Conservation (phyloP, 1,140 invertebrate species). For the Caenorhabditis briggsae region DNA sequence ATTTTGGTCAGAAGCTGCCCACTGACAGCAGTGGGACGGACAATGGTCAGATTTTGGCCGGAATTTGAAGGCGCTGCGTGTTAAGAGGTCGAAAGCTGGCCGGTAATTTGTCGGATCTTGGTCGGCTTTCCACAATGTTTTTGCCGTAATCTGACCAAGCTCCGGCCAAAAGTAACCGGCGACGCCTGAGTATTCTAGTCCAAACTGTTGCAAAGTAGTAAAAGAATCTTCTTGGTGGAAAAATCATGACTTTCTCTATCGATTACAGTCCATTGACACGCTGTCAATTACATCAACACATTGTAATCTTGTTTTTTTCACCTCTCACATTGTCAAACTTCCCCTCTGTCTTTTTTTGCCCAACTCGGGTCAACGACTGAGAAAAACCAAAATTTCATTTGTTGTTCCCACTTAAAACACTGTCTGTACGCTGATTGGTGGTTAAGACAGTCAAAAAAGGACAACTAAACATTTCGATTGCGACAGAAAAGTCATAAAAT, state of each 20-base stretch:
- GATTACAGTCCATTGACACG: conserved; percentile 21
- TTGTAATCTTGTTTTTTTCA: conserved; percentile 26
- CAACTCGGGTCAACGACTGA: background rate
- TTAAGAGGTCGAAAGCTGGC: too few relatives aligned
- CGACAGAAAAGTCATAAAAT: background rate
- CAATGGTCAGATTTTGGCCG: too few relatives aligned
- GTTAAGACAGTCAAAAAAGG: background rate
- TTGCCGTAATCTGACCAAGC: too few relatives aligned
- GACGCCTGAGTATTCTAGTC: too few relatives aligned
- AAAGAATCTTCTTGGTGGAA: background rate
- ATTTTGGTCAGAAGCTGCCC: too few relatives aligned
- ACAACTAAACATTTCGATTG: background rate
- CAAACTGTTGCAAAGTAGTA: too few relatives aligned
- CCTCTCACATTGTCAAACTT: background rate
- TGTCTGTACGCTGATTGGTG: conserved; percentile 19
- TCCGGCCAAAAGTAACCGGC: too few relatives aligned
- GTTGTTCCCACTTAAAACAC: background rate
- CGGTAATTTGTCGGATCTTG: too few relatives aligned
- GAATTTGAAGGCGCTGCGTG: too few relatives aligned
- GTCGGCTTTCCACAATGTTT: too few relatives aligned
- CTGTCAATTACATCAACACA: conserved; percentile 9
- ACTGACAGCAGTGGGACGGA: too few relatives aligned
- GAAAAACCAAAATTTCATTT: background rate
- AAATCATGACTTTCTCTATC: conserved; percentile 43
- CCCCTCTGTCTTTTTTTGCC: background rate